Evolutionary conservation across 37 sponge, comb jelly and placozoan genomes (phyloP).

Genomic region (Halichondria panicea): DNA sequence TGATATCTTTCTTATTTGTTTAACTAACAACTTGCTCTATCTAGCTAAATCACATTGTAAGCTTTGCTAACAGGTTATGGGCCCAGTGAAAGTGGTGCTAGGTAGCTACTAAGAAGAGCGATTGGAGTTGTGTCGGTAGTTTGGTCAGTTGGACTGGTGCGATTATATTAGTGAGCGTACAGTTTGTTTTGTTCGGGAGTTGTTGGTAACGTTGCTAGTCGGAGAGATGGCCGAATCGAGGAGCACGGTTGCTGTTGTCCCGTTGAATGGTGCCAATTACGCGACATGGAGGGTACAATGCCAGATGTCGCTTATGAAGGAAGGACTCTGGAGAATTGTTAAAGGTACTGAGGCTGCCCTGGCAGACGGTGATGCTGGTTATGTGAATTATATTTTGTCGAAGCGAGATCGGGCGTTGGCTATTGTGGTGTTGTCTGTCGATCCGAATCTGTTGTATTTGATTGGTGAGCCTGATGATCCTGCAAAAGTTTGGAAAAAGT

Average conservation of each 20-base stretch:
- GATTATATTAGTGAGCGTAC: too few species aligned
- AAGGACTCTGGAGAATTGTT: conserved; percentile 41
- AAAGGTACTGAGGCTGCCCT: conserved; percentile 15
- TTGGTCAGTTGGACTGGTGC: too few species aligned
- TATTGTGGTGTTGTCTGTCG: conserved; percentile 41
- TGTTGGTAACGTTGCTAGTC: too few species aligned
- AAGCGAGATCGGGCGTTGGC: conserved; percentile 45
- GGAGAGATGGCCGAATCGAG: conserved; percentile 8
- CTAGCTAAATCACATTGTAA: too few species aligned
- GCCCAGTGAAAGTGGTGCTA: too few species aligned
- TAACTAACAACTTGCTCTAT: too few species aligned
- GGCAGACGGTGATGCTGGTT: not conserved
- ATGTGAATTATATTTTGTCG: not conserved
- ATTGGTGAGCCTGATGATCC: conserved; percentile 47
- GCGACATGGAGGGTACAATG: conserved; percentile 53
- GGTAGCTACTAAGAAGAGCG: too few species aligned
- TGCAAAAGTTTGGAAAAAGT: conserved; percentile 24
- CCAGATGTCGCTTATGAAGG: conserved; percentile 40
- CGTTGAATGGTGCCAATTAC: conserved; percentile 46
- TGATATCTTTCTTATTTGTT: too few species aligned
- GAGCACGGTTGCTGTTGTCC: conserved; percentile 16
- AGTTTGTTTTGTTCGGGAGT: too few species aligned
- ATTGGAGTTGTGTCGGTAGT: too few species aligned
- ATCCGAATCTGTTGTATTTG: conserved; percentile 37
- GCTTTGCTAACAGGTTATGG: too few species aligned